These are phyloP conservation scores for Columba janthina DNA, from an alignment of 2,113 vertebrate species.

Conservation along the genomic window DNA sequence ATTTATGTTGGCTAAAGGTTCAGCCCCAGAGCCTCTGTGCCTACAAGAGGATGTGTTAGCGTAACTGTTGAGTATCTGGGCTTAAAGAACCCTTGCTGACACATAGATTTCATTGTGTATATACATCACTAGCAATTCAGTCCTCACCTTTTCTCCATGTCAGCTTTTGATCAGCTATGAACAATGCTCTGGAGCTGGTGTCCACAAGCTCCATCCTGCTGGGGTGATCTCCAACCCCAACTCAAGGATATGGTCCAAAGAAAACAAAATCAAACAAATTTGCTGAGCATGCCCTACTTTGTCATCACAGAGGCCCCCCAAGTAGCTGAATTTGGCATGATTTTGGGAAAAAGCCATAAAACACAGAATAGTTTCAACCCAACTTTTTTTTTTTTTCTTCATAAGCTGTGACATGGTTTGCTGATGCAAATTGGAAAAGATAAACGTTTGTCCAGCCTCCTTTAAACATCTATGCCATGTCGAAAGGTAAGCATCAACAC, in stretches of 20 bases:
- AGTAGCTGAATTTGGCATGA: background rate
- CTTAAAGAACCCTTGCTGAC: background rate
- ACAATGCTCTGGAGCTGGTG: background rate
- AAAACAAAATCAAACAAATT: background rate
- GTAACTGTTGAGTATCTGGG: background rate
- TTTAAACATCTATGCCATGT: background rate
- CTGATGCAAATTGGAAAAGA: background rate
- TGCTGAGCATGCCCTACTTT: background rate
- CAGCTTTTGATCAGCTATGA: background rate
- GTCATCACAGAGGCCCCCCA: background rate
- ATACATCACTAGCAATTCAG: background rate
- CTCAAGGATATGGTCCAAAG: background rate
- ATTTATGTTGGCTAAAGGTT: conserved; percentile 9
- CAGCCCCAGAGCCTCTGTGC: background rate
- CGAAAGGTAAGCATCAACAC: background rate
- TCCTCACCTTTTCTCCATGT: background rate
- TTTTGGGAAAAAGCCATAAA: background rate
- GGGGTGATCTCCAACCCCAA: no score
- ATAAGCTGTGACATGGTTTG: accelerated
- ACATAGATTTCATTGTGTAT: background rate
- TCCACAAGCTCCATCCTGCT: background rate
- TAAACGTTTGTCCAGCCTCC: background rate
- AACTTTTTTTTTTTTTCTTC: background rate
- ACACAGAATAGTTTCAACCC: background rate
- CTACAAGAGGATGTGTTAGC: background rate